Evolutionary conservation across 2,888 invertebrate genomes (phyloP), one percentile per base, ranked within the genome.

Genomic region (Coenonympha glycerion): DNA sequence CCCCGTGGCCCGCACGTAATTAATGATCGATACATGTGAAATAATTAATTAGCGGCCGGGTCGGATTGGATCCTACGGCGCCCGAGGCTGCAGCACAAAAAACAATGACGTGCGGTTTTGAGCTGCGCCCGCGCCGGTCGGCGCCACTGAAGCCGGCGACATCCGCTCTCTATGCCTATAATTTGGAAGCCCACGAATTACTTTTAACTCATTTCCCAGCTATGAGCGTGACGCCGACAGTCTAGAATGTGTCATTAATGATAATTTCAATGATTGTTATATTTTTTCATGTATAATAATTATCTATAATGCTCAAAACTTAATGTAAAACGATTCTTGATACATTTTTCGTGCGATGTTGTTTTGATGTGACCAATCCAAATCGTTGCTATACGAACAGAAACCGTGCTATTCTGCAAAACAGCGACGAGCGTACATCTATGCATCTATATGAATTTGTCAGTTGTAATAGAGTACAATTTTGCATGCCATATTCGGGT

Each of bases 21-120:
- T 86, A 87, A 86, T 83, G 85, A 86, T 84, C 86, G 80, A 87
- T 87, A 85, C 79, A 86, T 78, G 81, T 81, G 82, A 84, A 85
- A 83, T 87, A 87, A 87, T 87, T 87, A 87, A 87, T 87, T 87
- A 86, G 80, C 68, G 78, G 73, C 68, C 63, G 69, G 69, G 66
- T 76, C 66, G 70, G 75, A 74, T 77, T 71, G 72, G 71, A 71
- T 70, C 72, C 69, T 70, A 64, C 71, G 77, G 71, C 71, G 79
- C 80, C 79, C 69, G 71, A 65, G 79, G 79, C 71, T 68, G 71
- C 64, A 68, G 61, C 71, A 85, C 82, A 87, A 87, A 87, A 87
- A 87, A 86, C 85, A 86, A 87, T 87, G 86, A 87, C 85, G 80
- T 79, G 85, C 86, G 80, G 80, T 87, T 86, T 85, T 68, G 60